These are phyloP conservation scores for Neodiprion pinetum DNA, from an alignment of 1,140 invertebrate species.

Conservation along the genomic window DNA sequence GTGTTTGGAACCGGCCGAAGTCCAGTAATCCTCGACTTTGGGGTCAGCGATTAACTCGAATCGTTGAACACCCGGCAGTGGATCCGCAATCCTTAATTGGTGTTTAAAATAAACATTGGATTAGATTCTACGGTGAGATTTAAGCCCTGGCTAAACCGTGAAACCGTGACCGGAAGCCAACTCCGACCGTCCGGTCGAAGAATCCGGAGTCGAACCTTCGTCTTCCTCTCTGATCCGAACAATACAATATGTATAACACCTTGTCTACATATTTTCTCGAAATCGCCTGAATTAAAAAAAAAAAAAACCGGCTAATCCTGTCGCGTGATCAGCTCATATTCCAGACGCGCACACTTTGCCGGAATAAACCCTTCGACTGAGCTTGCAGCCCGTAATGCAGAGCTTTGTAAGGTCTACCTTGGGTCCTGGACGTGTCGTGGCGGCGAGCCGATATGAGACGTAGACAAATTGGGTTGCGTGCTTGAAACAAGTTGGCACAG, in stretches of 20 bases:
- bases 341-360: too few relatives aligned
- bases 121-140: conserved; percentile 1
- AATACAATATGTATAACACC: too few relatives aligned
- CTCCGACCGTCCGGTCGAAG: background rate
- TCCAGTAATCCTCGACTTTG: conserved; percentile 8
- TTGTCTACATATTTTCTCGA: too few relatives aligned
- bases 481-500: conserved; percentile 61
- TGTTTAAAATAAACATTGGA: conserved; percentile 9
- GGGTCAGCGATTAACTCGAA: conserved; percentile 14
- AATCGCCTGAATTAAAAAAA: too few relatives aligned
- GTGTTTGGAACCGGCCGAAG: background rate
- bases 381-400: too few relatives aligned
- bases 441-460: conserved; percentile 56
- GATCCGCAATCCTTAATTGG: conserved; percentile 8
- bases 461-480: conserved; percentile 63
- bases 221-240: too few relatives aligned
- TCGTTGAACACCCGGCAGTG: background rate
- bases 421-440: conserved; percentile 16
- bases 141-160: conserved; percentile 18
- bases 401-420: too few relatives aligned
- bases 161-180: background rate
- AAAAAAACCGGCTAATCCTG: too few relatives aligned
- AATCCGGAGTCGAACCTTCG: too few relatives aligned
- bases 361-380: too few relatives aligned
- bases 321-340: too few relatives aligned